Percentiles rank a stretch among this genome's conserved stretches.
Conservation (phyloP, 2,797 vertebrate genomes). For the Brotula barbata region DNA sequence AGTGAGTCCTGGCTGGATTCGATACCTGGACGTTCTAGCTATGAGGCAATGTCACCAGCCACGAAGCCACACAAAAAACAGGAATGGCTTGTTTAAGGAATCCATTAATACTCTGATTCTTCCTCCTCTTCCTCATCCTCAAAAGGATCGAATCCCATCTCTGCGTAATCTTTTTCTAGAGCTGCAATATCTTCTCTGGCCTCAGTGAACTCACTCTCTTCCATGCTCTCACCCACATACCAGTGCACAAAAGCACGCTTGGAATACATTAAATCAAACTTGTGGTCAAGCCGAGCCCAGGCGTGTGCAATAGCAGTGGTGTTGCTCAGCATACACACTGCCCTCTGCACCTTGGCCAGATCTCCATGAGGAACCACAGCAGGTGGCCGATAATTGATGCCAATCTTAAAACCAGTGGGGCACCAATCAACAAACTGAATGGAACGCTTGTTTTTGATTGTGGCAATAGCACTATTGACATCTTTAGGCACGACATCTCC, state of each 20-base stretch:
- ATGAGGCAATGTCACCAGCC: too few relatives aligned
- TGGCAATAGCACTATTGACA: slow-evolving; percentile 84
- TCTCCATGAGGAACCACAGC: slow-evolving; percentile 79
- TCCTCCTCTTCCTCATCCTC: slow-evolving; percentile 71
- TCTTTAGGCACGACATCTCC: slow-evolving; percentile 88
- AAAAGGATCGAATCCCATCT: slow-evolving; percentile 76
- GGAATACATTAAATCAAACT: slow-evolving; percentile 74
- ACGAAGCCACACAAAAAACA: too few relatives aligned
- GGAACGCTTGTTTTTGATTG: slow-evolving; percentile 79
- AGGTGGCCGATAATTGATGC: slow-evolving; percentile 78
- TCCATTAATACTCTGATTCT: too few relatives aligned
- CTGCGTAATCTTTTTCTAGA: slow-evolving; percentile 71
- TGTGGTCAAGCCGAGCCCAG: slow-evolving; percentile 76
- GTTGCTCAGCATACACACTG: slow-evolving; percentile 78
- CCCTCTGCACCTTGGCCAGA: slow-evolving; percentile 81
- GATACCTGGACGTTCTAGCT: too few relatives aligned
- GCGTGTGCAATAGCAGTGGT: slow-evolving; percentile 73
- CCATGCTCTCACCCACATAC: too few relatives aligned
- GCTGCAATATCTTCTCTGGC: slow-evolving; percentile 73
- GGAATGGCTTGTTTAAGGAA: too few relatives aligned
- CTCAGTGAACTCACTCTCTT: slow-evolving; percentile 74
- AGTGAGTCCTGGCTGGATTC: too few relatives aligned
- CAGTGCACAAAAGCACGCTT: slow-evolving; percentile 72
- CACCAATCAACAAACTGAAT: slow-evolving; percentile 77
- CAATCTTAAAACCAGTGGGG: slow-evolving; percentile 56